These are phyloP conservation scores for Darevskia mixta DNA, from an alignment of 2,797 vertebrate species.

Conservation along the genomic window DNA sequence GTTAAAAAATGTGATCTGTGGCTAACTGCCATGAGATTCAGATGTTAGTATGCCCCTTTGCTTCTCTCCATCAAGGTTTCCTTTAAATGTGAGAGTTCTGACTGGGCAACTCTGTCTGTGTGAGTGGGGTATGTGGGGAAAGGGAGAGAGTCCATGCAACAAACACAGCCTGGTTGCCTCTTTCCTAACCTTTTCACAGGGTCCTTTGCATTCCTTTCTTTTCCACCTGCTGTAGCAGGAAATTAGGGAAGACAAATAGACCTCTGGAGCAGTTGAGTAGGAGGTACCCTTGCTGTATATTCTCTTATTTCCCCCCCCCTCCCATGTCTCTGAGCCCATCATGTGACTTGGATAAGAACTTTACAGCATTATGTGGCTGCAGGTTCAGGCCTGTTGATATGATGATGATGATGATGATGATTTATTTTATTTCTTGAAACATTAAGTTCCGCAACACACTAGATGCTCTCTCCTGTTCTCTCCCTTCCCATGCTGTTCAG, in stretches of 20 bases:
- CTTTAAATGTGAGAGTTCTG: background rate
- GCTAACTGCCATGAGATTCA: background rate
- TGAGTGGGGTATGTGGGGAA: background rate
- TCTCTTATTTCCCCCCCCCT: too few species aligned
- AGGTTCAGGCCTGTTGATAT: background rate
- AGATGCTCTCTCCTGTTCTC: background rate
- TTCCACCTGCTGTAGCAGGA: background rate
- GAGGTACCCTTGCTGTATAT: background rate
- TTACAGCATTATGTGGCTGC: too few species aligned
- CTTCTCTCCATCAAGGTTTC: background rate
- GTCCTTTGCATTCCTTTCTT: background rate
- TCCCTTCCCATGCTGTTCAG: background rate
- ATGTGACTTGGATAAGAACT: background rate
- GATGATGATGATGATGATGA: background rate
- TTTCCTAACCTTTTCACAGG: background rate
- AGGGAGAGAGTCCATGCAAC: background rate
- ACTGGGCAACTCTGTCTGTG: background rate
- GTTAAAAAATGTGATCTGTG: background rate
- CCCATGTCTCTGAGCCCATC: too few species aligned
- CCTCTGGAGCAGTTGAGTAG: background rate
- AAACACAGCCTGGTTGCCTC: background rate
- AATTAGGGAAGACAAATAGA: too few species aligned
- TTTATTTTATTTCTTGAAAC: slow-evolving; percentile 30
- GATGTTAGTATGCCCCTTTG: background rate
- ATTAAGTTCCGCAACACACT: slow-evolving; percentile 26